phyloP scores from a whole-genome alignment of 35 echinoderm and acorn worm species.

The Apostichopus parvimensis region DNA sequence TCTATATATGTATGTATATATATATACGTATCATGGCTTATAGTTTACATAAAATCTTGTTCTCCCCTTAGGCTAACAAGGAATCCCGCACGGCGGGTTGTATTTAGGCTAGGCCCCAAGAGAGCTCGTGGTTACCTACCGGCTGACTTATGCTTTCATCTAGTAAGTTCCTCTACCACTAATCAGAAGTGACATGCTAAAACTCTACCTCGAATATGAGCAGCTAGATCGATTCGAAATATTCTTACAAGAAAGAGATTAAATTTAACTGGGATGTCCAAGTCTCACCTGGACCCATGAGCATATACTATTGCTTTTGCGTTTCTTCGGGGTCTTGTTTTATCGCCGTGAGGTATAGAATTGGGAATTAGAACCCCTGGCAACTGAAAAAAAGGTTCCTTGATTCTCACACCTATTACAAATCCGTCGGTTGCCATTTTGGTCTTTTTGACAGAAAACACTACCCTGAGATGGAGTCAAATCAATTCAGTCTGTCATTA shows the following conservation, averaged over 20 bases:
- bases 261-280: background rate
- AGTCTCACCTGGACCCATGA: background rate
- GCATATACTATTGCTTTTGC: background rate
- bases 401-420: slow-evolving; percentile 25
- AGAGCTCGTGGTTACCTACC: background rate
- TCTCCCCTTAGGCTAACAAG: slow-evolving; percentile 5
- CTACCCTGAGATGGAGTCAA: background rate
- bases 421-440: slow-evolving; percentile 16
- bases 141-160: background rate
- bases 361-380: background rate
- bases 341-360: background rate
- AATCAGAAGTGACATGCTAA: slow-evolving; percentile 22
- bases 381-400: background rate
- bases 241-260: slow-evolving; percentile 1
- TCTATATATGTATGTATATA: too few relatives aligned
- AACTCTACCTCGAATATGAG: slow-evolving; percentile 8
- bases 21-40: too few relatives aligned
- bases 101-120: slow-evolving; percentile 45
- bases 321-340: background rate
- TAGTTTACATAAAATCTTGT: background rate
- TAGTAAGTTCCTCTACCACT: background rate
- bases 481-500: slow-evolving; percentile 2
- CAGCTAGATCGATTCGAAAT: background rate
- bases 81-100: slow-evolving; percentile 3
- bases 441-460: slow-evolving; percentile 24